Evolutionary conservation across 2,888 invertebrate species (phyloP).

Genomic region (Rotaria socialis): DNA sequence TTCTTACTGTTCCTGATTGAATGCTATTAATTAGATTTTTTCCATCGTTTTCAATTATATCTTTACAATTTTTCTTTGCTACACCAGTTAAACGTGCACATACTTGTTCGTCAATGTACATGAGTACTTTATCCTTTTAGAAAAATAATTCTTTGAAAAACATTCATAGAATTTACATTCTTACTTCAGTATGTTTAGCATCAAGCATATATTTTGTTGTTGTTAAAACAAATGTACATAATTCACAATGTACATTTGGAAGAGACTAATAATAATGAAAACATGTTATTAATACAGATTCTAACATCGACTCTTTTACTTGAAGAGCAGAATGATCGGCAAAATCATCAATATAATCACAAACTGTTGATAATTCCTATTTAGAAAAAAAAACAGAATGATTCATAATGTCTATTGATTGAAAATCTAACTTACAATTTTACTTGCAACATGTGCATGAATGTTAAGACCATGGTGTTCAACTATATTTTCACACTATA

Average conservation of each 20-base stretch:
- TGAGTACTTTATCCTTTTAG: slow-evolving; percentile 12
- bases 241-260: slow-evolving; percentile 42
- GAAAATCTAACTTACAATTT: background rate
- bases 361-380: slow-evolving; percentile 24
- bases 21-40: background rate
- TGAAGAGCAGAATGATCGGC: background rate
- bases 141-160: background rate
- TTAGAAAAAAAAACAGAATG: background rate
- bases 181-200: slow-evolving; percentile 37
- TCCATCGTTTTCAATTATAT: background rate
- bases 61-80: slow-evolving; percentile 4
- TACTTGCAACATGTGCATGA: slow-evolving; percentile 20
- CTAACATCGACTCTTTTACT: background rate
- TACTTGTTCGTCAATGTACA: slow-evolving; percentile 41
- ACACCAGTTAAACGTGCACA: slow-evolving; percentile 32
- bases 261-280: background rate
- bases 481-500: background rate
- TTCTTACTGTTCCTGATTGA: background rate
- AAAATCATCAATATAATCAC: background rate
- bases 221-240: slow-evolving; percentile 42
- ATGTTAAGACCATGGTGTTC: background rate
- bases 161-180: background rate
- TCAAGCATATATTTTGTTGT: slow-evolving; percentile 40
- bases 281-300: background rate
- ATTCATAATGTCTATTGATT: background rate